These are phyloP conservation scores for Trypoxylon attenuatum DNA, from an alignment of 2,888 invertebrate species.

Conservation along the genomic window DNA sequence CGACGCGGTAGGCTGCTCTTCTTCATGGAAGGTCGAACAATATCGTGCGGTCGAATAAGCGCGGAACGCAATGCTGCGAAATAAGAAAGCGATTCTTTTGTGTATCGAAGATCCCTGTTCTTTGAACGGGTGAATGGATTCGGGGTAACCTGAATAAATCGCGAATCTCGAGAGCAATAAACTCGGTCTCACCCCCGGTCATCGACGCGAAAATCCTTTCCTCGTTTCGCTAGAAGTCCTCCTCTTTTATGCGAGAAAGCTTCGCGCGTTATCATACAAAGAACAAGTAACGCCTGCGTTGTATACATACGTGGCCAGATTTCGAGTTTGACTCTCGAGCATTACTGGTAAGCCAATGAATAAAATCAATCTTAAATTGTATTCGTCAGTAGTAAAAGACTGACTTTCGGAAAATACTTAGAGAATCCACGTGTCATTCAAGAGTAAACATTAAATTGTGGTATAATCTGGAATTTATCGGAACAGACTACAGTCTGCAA, in stretches of 20 bases:
- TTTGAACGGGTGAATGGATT: conserved; percentile 44
- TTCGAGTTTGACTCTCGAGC: conserved; percentile 8
- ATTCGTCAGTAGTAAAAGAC: too few relatives aligned
- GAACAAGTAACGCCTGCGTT: conserved; percentile 15
- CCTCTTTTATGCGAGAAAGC: conserved; percentile 29
- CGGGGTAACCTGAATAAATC: conserved; percentile 54
- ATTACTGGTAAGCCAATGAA: too few relatives aligned
- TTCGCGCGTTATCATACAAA: conserved; percentile 41
- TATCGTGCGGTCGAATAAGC: conserved; percentile 49
- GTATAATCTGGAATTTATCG: too few relatives aligned
- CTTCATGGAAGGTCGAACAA: conserved; percentile 40
- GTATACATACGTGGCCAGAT: conserved; percentile 15
- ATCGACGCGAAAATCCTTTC: conserved; percentile 38
- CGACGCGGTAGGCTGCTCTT: not conserved
- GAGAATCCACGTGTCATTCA: too few relatives aligned
- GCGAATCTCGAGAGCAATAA: conserved; percentile 48
- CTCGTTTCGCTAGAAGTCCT: conserved; percentile 39
- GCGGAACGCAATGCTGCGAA: conserved; percentile 44
- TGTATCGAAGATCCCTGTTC: conserved; percentile 41
- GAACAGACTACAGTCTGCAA: not conserved
- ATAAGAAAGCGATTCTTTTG: conserved; percentile 55
- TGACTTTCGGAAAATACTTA: too few relatives aligned
- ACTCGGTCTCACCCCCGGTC: conserved; percentile 42
- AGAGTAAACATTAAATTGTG: too few relatives aligned
- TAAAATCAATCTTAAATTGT: too few relatives aligned